Base-by-base conservation (phyloP, 2,113 vertebrate species). In the Lagenorhynchus albirostris region DNA sequence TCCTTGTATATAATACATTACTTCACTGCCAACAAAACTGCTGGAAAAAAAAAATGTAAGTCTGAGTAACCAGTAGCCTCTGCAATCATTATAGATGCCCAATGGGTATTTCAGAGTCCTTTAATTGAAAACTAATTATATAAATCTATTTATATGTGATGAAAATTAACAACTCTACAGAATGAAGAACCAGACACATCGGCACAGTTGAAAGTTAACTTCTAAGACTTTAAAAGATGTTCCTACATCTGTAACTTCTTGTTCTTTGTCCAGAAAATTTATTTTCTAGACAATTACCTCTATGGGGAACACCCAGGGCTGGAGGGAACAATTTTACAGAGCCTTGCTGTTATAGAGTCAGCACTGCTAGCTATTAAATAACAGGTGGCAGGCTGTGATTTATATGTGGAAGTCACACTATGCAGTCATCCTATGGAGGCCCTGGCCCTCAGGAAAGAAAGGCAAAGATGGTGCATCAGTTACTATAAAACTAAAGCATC, bases 1-100 rank as follows among this genome's bases (percentile, higher is more conserved):
- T 98, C 97, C 95, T 97, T 98, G 95, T 96, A 98, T 98, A 94
- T 98, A 97, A 98, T 98, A 97, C 98, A 98, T 98, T 97, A 98
- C 96, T 41, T 14, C 80, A 87, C 91, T 94, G 83, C 97, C 96
- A 94, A 98, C 96, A 98, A 97, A 98, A 70, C 68, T 95, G 60
- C 92, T 97, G 62, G 95, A 95, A 97, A 95, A 55, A 74, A 70
- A 92, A 73, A 33, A 33, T 17, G 2, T 60, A 97, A 8, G 7
- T 95, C 95, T 92, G 92, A 93, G 67, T 98, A 97, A 98, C 95
- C 93, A 97, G 29, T 71, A 80, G 80, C 73, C 31, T 79, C 88
- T 97, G 63, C 58, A 95, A 98, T 98, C 97, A 96, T 98, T 98
- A 97, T 65, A 94, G 89, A 98, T 96, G 94, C 87, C 94, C 8